Base-by-base conservation (phyloP, 2,113 vertebrate species). In the Tragelaphus buxtoni region DNA sequence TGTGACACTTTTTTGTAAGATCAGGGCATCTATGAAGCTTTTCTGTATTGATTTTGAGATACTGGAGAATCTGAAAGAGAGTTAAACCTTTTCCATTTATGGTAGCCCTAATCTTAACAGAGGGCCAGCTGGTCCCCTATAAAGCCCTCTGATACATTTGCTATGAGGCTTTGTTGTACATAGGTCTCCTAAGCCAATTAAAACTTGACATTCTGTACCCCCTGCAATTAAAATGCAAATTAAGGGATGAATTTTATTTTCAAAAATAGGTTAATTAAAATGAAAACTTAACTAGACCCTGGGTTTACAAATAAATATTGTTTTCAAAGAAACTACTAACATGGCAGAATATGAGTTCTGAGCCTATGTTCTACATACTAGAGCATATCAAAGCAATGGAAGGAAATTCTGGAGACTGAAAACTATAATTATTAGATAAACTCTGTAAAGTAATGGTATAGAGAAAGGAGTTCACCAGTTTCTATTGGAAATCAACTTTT, bases 161-260 rank as follows among this genome's bases (percentile, higher is more conserved):
- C 74, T 93, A 95, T 88, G 81, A 76, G 87, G 90, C 96, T 99
- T 98, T 98, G 86, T 96, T 98, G 95, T 97, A 98, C 97, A 96
- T 77, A 83, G 17, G 94, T 95, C 88, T 98, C 94, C 96, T 88
- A 93, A 98, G 97, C 97, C 98, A 99, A 98, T 99, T 99, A 98
- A 98, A 98, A 97, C 79, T 92, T 98, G 98, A 98, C 98, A 98
- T 98, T 99, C 98, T 98, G 97, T 88, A 98, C 95, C 74, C 47
- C 74, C 93, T 96, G 35, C 98, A 98, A 99, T 99, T 98, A 99
- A 98, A 98, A 99, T 99, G 98, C 95, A 99, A 98, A 99, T 98
- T 96, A 98, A 98, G 84, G 77, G 18, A 98, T 98, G 95, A 97
- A 97, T 98, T 98, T 98, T 98, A 93, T 97, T 96, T 95, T 98